Base-by-base conservation (phyloP, 92 coral and sea anemone genomes). In the Heteractis magnifica region DNA sequence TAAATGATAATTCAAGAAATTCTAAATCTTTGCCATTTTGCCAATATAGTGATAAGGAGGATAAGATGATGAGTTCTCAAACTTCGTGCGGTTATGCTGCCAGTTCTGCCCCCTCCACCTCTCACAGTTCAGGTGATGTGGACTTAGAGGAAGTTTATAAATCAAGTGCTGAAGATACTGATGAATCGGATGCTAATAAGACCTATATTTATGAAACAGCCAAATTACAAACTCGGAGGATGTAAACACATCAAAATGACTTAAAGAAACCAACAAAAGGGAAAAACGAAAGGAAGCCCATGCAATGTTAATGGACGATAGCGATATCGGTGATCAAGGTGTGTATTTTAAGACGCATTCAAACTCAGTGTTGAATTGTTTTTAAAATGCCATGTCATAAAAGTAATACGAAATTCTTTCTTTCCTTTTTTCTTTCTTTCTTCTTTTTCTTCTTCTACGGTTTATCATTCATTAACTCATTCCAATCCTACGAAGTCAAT, bases 91-190 rank as follows among this genome's bases (percentile, higher is more conserved):
- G 6, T 65, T n/a, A 12, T n/a, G 71, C 71, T 65, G 23, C 71
- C 34, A 65, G 71, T 65, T 65, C 71, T 65, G 71, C 71, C 71
- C 34, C 71, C n/a, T 65, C 71, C 71, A 65, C 71, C 71, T 65
- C 71, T 65, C 16, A 65, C 71, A 19, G 21, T 19, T 19, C 71
- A 65, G 15, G 13, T 6, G 65, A 26, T 65, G 71, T 65, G 71
- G 71, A 65, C n/a, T 65, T 65, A 65, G 71, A 65, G 34, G 71
- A 65, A 65, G 71, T 65, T 16, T 65, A 65, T n/a, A 65, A 19
- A 12, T 65, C 71, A 19, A 65, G 71, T 65, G 71, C 71, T 19
- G 71, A 65, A 65, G 71, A 19, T 65, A 65, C 16, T 19, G 71
- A 65, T n/a, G 71, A 65, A 65, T 5, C 23, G 71, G 71, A 65